A percentile compares a stretch with the other conserved stretches of the same genome.
These are phyloP conservation scores for Drosophila biarmipes DNA, from an alignment of 1,140 invertebrate species.

Conservation along the genomic window DNA sequence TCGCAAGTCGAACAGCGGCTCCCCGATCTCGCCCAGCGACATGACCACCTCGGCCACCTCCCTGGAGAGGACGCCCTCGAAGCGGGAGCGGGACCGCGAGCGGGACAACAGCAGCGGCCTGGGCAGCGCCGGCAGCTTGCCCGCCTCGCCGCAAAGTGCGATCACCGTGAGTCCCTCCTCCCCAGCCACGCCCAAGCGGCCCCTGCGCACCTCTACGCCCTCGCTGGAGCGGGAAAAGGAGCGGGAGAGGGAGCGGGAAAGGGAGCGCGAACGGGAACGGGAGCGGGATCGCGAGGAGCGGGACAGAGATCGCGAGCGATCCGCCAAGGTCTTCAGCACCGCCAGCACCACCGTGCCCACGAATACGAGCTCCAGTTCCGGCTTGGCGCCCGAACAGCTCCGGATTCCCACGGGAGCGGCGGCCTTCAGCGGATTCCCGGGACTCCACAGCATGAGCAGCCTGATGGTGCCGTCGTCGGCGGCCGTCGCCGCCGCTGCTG, in stretches of 20 bases:
- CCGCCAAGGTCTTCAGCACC: conserved; percentile 54
- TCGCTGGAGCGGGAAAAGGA: conserved; percentile 41
- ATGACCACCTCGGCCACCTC: conserved; percentile 52
- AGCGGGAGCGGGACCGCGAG: conserved; percentile 45
- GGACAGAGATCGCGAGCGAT: conserved; percentile 25
- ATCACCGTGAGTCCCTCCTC: conserved; percentile 52
- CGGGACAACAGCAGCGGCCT: conserved; percentile 59
- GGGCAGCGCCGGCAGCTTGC: conserved; percentile 67
- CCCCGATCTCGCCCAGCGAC: conserved; percentile 18
- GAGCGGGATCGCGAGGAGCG: conserved; percentile 17
- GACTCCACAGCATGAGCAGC: conserved; percentile 83
- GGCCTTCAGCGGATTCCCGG: conserved; percentile 76
- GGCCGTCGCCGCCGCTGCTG: conserved; percentile 83
- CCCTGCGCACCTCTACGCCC: conserved; percentile 74
- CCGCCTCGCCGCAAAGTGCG: conserved; percentile 74
- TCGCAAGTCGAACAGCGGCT: conserved; percentile 52
- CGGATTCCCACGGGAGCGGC: conserved; percentile 77
- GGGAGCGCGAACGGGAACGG: conserved; percentile 20
- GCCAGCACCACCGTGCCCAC: conserved; percentile 75
- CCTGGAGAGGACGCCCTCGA: conserved; percentile 58
- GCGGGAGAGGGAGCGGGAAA: conserved; percentile 16
- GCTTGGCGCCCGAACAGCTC: conserved; percentile 61
- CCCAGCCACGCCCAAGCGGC: conserved; percentile 56
- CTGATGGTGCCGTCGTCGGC: conserved; percentile 85
- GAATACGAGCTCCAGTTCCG: conserved; percentile 51